Conservation (phyloP, 1,140 invertebrate genomes). For the Tigriopus japonicus region DNA sequence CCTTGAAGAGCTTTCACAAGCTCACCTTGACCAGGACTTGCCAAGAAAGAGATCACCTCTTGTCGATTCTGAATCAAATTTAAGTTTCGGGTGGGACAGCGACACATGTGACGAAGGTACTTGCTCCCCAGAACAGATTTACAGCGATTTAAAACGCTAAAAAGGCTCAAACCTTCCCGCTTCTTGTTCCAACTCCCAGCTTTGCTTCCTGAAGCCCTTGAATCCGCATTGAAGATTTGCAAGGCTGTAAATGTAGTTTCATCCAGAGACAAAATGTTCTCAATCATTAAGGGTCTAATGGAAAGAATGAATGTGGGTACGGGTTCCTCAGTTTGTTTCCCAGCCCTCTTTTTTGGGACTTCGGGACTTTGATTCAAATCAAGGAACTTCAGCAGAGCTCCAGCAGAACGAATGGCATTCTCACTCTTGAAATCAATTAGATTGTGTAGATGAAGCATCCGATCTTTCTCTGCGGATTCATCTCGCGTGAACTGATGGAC, state of each 20-base stretch:
- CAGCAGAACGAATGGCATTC: background rate
- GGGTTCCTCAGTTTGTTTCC: background rate
- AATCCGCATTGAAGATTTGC: background rate
- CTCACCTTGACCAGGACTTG: background rate
- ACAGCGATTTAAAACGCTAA: background rate
- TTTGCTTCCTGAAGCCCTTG: background rate
- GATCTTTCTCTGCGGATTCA: too few species aligned
- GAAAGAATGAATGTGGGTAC: background rate
- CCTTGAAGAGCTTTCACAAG: background rate
- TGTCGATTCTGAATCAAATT: background rate
- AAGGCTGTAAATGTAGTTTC: slow-evolving; percentile 4
- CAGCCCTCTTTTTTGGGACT: too few species aligned
- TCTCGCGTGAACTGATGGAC: too few species aligned
- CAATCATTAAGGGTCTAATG: background rate
- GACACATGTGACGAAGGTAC: background rate
- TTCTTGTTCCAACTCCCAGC: slow-evolving; percentile 3
- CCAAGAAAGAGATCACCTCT: background rate
- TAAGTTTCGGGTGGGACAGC: background rate
- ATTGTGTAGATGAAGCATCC: too few species aligned
- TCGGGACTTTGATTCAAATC: background rate
- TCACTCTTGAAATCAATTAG: background rate
- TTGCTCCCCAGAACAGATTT: background rate
- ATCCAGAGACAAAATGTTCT: background rate
- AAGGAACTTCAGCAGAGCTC: background rate
- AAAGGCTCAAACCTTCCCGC: slow-evolving; percentile 1